These are phyloP conservation scores for Dioctria linearis DNA, from an alignment of 2,888 invertebrate species.

Conservation along the genomic window DNA sequence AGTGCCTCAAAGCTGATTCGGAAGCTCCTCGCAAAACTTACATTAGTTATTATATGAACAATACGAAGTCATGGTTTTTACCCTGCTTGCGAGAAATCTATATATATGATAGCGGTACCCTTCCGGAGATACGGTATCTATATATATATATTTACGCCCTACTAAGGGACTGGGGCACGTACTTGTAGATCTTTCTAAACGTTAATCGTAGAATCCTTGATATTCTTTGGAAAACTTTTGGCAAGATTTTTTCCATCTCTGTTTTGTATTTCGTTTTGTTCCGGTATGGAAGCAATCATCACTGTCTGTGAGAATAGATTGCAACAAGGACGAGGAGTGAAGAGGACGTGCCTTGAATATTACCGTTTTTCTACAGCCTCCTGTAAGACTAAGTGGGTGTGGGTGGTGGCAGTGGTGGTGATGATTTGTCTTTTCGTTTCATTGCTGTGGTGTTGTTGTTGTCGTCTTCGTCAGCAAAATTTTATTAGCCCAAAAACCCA, in stretches of 20 bases:
- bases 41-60: conserved; percentile 1
- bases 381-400: neutral
- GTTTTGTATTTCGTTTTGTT: conserved; percentile 9
- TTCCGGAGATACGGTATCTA: neutral
- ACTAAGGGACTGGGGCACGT: neutral
- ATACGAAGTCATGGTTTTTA: too few relatives aligned
- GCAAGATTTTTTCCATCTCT: conserved; percentile 7
- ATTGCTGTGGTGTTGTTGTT: too few relatives aligned
- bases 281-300: conserved; percentile 39
- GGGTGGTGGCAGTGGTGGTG: neutral
- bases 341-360: conserved; percentile 39
- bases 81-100: neutral
- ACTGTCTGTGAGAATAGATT: neutral
- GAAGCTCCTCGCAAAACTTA: neutral
- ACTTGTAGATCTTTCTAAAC: conserved; percentile 4
- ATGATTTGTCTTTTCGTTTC: conserved; percentile 25
- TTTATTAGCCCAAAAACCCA: neutral
- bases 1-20: conserved; percentile 17
- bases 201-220: conserved; percentile 42
- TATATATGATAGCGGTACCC: neutral
- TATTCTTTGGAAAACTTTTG: conserved; percentile 25
- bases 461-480: conserved; percentile 3
- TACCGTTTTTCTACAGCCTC: too few relatives aligned
- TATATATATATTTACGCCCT: too few relatives aligned
- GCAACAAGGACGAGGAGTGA: conserved; percentile 28